Evolutionary conservation across 2,797 vertebrate species (phyloP).

Genomic region (Clangula hyemalis): DNA sequence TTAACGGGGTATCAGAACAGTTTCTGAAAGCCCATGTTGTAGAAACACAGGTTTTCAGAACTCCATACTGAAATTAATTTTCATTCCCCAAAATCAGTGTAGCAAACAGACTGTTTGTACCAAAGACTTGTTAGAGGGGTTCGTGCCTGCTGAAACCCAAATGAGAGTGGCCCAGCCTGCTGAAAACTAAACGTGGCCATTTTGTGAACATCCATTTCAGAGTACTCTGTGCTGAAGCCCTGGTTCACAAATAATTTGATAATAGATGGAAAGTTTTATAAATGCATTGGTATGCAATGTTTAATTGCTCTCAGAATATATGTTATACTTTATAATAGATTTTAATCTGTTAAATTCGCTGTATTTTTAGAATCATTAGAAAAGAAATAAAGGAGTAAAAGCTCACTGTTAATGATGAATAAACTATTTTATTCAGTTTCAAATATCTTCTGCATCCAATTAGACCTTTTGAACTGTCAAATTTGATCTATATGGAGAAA

Average conservation of each 20-base stretch:
- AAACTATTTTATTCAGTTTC: background rate
- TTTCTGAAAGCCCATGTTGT: background rate
- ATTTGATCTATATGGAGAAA: conserved; percentile 26
- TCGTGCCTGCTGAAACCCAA: background rate
- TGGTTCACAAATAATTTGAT: background rate
- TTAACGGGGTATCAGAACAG: background rate
- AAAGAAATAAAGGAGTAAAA: background rate
- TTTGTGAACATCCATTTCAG: background rate
- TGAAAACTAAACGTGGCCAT: background rate
- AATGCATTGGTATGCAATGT: background rate
- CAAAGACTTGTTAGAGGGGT: background rate
- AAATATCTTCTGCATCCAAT: background rate
- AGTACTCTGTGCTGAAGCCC: background rate
- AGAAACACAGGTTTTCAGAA: too few species aligned
- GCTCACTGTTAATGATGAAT: background rate
- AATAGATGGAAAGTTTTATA: background rate
- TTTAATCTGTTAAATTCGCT: background rate
- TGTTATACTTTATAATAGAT: background rate
- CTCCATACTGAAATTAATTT: background rate
- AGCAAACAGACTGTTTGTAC: background rate
- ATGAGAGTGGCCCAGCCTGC: background rate
- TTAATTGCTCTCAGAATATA: background rate
- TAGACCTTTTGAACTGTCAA: conserved; percentile 7
- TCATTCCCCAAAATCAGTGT: background rate
- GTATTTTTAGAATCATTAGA: background rate